Evolutionary conservation across 2,797 vertebrate species (phyloP), one percentile per base, ranked within the genome.

Genomic region (Tachyglossus aculeatus): DNA sequence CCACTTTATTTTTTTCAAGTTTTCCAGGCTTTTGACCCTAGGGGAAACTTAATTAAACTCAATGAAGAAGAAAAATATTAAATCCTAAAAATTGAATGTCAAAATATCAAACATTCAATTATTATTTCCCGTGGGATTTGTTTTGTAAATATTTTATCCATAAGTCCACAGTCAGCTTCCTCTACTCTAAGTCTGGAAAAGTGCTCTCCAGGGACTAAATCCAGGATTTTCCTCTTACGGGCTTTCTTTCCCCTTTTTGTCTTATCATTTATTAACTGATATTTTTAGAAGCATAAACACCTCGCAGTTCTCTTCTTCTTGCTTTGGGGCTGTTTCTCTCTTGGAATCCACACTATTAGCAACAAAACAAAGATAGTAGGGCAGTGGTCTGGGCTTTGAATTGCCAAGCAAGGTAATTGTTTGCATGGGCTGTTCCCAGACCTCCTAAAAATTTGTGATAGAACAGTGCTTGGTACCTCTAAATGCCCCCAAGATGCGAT

Each of bases 31-130:
- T 52, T 57, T 53, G 82, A 80, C 63, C 39, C 77, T 62, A 54
- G 71, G 75, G 78, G 87, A 88, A 88, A 69, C 22, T 80, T 88
- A 81, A 90, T 89, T 90, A 84, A 89, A 88, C 24, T 77, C 76
- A 85, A 81, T 63, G 79, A 90, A 88, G 56, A 78, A 43, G 50
- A 86, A 80, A 83, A 88, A 89, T 86, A 84, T 67, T 85, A 87
- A 86, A 86, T 80, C 81, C 88, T 88, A 86, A 89, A 89, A 88
- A 54, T 70, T 82, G 57, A 78, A 62, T 70, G 85, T 86, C 64
- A 85, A 84, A 88, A 84, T 78, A 84, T 71, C 77, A 90, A 81
- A 87, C 83, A 80, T 84, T 89, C 63, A 56, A 64, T 88, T 84
- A 73, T 71, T 74, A 73, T 80, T 68, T 64, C 74, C 64, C 74